Conservation (phyloP, 2,113 vertebrate genomes). For the Acinonyx jubatus region DNA sequence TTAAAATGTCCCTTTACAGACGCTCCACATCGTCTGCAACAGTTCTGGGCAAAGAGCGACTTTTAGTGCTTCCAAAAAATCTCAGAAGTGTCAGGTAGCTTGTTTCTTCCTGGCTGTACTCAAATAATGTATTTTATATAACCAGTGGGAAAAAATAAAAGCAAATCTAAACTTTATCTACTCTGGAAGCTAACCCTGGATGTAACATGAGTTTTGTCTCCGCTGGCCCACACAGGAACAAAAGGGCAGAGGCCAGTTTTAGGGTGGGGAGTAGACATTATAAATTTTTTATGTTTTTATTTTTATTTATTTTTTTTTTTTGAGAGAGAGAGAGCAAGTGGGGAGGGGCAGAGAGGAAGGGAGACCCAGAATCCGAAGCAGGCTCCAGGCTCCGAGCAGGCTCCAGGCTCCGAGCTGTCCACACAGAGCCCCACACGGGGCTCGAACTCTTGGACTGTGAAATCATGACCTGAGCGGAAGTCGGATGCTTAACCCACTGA, state of each 20-base stretch:
- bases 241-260: conserved; percentile 32
- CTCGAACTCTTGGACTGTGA: fast-evolving
- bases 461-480: too few relatives aligned
- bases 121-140: conserved; percentile 39
- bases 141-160: conserved; percentile 19
- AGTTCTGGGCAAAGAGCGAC: conserved; percentile 18
- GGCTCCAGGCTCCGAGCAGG: too few relatives aligned
- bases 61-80: conserved; percentile 18
- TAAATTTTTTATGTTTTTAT: too few relatives aligned
- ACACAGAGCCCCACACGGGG: too few relatives aligned
- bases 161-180: conserved; percentile 4
- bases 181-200: background rate
- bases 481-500: too few relatives aligned
- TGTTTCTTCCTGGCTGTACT: conserved; percentile 11
- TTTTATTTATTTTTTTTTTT: too few relatives aligned
- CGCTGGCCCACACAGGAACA: conserved; percentile 1
- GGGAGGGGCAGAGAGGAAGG: too few relatives aligned
- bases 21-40: background rate
- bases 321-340: too few relatives aligned
- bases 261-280: background rate
- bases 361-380: too few relatives aligned
- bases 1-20: conserved; percentile 23
- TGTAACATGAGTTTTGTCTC: conserved; percentile 16
- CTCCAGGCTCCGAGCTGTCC: too few relatives aligned
- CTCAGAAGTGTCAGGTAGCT: conserved; percentile 38